Base-by-base conservation (phyloP, 2,797 vertebrate species). In the Enteromius paludinosus region DNA sequence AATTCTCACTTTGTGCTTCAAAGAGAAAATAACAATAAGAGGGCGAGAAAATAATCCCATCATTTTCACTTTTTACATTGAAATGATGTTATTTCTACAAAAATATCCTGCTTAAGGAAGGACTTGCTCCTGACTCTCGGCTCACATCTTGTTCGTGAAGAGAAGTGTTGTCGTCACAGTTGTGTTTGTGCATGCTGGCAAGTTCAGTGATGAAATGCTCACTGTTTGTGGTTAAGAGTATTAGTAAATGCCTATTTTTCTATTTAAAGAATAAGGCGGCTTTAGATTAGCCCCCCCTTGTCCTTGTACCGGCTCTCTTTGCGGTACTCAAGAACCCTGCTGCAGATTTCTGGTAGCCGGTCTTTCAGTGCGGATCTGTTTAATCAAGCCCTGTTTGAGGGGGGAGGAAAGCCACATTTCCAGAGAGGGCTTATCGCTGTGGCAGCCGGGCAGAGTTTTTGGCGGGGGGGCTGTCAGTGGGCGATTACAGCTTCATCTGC, bases 401-500 rank as follows among this genome's bases (percentile, higher is more conserved):
- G 61, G 47, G 66, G 23, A 38, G 56, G 79, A 38, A 74, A 65
- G 62, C 52, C 49, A 59, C 28, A 7, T 71, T 79, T 79, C 20
- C 65, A 75, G 52, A 77, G 76, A 72, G 52, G 72, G 35, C 71
- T 83, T 83, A 83, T 78, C 61, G 11, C 49, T 12, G 59, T 81
- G 71, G 62, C 56, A 71, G 77, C 23, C 49, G 25, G 68, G 61
- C n/a, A 54, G 5, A 33, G 74, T 65, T 64, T 73, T 74, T 0
- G 7, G 38, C n/a, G n/a, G 77, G 52, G 64, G 61, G 38, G 43
- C 38, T 43, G 70, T 83, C 76, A 64, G 47, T 59, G 64, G 66
- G 56, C n/a, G 71, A 85, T 85, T 72, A 83, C 14, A 62, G 65
- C 78, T 83, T 80, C 62, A 80, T 74, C 73, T 81, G 23, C 78